Percentiles rank a stretch among this genome's conserved stretches.
phyloP scores from a whole-genome alignment of 1,140 invertebrate genomes.

The Camponotus vicinus region DNA sequence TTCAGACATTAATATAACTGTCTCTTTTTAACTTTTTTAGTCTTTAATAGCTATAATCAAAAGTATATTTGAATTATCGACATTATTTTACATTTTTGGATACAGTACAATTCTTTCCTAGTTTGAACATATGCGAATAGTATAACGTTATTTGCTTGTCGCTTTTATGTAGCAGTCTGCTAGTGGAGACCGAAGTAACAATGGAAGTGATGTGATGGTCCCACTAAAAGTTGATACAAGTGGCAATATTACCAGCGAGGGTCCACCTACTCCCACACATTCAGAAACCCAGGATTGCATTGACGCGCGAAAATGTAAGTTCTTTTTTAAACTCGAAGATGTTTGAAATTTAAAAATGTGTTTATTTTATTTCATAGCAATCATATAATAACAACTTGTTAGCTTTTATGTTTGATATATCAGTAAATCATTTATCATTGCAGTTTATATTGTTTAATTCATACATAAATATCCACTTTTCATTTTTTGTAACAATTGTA shows the following conservation, averaged over 20 bases:
- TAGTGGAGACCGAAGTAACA: slow-evolving; percentile 81
- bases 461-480: not conserved
- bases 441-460: not conserved
- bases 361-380: not conserved
- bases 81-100: not conserved
- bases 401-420: not conserved
- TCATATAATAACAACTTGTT: not conserved
- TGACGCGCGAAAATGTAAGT: slow-evolving; percentile 87
- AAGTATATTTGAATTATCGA: not conserved
- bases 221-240: slow-evolving; percentile 88
- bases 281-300: slow-evolving; percentile 90
- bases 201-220: slow-evolving; percentile 84
- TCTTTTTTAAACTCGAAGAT: not conserved
- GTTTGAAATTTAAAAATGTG: not conserved
- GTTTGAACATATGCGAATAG: not conserved
- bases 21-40: not conserved
- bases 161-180: slow-evolving; percentile 78
- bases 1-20: not conserved
- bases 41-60: not conserved
- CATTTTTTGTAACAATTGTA: not conserved
- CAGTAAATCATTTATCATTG: not conserved
- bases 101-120: not conserved
- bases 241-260: slow-evolving; percentile 86
- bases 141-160: slow-evolving; percentile 23
- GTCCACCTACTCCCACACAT: slow-evolving; percentile 90